Conservation (phyloP, 2,113 vertebrate species). For the Xenus cinereus region DNA sequence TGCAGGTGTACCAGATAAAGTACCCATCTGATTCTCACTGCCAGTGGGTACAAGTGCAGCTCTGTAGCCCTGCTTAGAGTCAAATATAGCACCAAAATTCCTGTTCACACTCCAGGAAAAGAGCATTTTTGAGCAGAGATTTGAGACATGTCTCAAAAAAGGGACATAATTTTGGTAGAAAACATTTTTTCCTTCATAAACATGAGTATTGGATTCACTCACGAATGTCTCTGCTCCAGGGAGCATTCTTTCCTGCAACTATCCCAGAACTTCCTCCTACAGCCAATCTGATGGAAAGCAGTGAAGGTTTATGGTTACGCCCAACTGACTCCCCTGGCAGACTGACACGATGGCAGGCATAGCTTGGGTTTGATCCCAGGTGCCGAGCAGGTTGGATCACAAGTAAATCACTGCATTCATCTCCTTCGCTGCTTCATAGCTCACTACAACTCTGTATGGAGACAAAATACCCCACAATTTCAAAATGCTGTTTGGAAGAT, state of each 20-base stretch:
- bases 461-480: background rate
- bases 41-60: background rate
- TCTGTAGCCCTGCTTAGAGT: background rate
- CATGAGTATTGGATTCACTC: background rate
- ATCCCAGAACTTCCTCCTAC: background rate
- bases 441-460: background rate
- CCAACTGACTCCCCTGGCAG: background rate
- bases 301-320: background rate
- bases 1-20: background rate
- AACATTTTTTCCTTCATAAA: background rate
- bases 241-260: background rate
- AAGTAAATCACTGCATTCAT: background rate
- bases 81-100: background rate
- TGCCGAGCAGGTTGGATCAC: background rate
- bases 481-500: background rate
- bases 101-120: background rate
- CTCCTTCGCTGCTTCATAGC: background rate
- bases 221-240: background rate
- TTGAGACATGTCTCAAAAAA: background rate
- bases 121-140: background rate
- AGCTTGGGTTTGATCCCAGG: background rate
- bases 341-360: background rate
- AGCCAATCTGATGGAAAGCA: background rate
- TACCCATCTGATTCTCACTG: background rate
- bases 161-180: background rate